Conservation (phyloP, 2,888 invertebrate species). For the Coleophora deauratella region DNA sequence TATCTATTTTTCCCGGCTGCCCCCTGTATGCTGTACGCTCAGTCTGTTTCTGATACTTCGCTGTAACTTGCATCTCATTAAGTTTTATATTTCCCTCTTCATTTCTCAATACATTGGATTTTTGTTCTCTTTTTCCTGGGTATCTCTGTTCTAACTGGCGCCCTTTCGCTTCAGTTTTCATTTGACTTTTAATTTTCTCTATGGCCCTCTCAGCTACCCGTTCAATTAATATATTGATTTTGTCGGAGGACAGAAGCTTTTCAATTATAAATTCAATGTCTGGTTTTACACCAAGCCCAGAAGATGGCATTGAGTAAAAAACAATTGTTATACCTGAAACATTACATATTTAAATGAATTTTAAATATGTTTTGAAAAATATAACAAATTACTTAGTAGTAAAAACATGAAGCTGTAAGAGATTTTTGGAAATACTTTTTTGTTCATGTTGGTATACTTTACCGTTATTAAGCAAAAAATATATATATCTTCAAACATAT, state of each 20-base stretch:
- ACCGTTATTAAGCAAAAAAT: no score
- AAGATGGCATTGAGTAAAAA: background rate
- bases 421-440: no score
- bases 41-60: no score
- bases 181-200: background rate
- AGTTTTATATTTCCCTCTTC: no score
- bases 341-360: no score
- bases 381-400: no score
- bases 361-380: no score
- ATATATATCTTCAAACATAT: no score
- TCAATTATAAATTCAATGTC: background rate
- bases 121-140: background rate
- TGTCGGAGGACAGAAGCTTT: background rate
- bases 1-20: constrained; percentile 7
- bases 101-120: background rate
- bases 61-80: no score
- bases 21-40: no score
- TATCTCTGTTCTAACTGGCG: background rate
- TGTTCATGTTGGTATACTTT: no score
- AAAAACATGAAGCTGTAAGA: no score
- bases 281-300: background rate
- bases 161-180: background rate
- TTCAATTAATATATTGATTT: background rate
- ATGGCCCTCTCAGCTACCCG: background rate
- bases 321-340: background rate